These are phyloP conservation scores for Rhadinocentrus ornatus DNA, from an alignment of 2,797 vertebrate species.

Conservation along the genomic window DNA sequence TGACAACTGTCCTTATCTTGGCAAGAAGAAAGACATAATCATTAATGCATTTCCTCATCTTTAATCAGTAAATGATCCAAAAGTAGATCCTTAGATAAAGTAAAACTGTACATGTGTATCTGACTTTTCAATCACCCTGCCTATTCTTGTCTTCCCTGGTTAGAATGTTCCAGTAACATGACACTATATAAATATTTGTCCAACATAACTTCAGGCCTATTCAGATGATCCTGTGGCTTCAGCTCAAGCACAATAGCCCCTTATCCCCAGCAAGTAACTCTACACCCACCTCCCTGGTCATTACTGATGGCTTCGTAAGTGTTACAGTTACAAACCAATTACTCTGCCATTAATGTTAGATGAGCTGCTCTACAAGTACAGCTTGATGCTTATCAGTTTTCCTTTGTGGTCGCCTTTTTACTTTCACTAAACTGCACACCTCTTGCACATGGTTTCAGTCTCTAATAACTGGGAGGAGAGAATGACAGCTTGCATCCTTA, in stretches of 20 bases:
- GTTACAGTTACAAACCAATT: slow-evolving; percentile 89
- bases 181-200: slow-evolving; percentile 87
- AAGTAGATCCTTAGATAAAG: slow-evolving; percentile 76
- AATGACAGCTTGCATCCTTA: slow-evolving; percentile 80
- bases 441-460: slow-evolving; percentile 44
- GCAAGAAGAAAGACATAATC: background rate
- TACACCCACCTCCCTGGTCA: slow-evolving; percentile 75
- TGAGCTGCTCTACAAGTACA: slow-evolving; percentile 82
- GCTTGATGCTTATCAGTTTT: slow-evolving; percentile 79
- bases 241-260: slow-evolving; percentile 66
- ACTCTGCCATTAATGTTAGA: slow-evolving; percentile 87
- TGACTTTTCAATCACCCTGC: slow-evolving; percentile 81
- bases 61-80: slow-evolving; percentile 69
- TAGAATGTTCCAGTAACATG: slow-evolving; percentile 80
- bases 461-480: slow-evolving; percentile 71
- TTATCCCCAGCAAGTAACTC: slow-evolving; percentile 78
- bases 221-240: slow-evolving; percentile 76
- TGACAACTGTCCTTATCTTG: background rate
- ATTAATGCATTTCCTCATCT: slow-evolving; percentile 66
- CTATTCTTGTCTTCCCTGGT: slow-evolving; percentile 80
- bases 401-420: slow-evolving; percentile 61
- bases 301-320: slow-evolving; percentile 87
- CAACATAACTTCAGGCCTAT: slow-evolving; percentile 79
- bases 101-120: slow-evolving; percentile 81
- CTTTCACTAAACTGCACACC: slow-evolving; percentile 72